A percentile compares a stretch with the other conserved stretches of the same genome.
phyloP scores from a whole-genome alignment of 2,113 vertebrate genomes.

The Glareola pratincola region DNA sequence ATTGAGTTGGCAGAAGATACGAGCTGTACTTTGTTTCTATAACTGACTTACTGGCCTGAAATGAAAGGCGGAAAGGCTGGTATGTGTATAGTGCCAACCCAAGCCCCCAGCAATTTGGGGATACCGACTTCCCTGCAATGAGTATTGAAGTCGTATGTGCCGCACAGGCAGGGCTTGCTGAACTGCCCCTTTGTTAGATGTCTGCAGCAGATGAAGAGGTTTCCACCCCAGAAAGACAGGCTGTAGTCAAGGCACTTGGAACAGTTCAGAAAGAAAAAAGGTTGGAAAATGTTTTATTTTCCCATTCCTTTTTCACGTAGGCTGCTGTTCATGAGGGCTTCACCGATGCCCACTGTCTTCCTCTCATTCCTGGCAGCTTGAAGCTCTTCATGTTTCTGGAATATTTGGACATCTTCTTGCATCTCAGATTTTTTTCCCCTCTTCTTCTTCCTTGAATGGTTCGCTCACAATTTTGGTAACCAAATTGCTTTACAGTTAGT shows the following conservation, averaged over 20 bases:
- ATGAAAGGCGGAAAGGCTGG: neutral
- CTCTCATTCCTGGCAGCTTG: neutral
- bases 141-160: neutral
- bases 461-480: neutral
- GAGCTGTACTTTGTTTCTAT: neutral
- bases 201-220: neutral
- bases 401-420: neutral
- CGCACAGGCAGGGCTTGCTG: neutral
- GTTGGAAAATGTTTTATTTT: neutral
- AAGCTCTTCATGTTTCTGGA: neutral
- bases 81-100: neutral
- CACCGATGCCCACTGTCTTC: neutral
- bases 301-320: neutral
- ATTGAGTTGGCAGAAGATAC: slow-evolving; percentile 9
- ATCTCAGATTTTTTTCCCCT: neutral
- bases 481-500: neutral
- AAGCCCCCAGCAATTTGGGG: neutral
- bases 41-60: neutral
- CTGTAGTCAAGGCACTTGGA: neutral
- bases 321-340: neutral
- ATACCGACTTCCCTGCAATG: neutral
- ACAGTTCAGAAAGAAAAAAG: neutral
- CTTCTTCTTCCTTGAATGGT: neutral
- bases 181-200: neutral
- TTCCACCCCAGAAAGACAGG: neutral